phyloP scores from a whole-genome alignment of 2,888 invertebrate species.

The Hipparchia sbordonii region DNA sequence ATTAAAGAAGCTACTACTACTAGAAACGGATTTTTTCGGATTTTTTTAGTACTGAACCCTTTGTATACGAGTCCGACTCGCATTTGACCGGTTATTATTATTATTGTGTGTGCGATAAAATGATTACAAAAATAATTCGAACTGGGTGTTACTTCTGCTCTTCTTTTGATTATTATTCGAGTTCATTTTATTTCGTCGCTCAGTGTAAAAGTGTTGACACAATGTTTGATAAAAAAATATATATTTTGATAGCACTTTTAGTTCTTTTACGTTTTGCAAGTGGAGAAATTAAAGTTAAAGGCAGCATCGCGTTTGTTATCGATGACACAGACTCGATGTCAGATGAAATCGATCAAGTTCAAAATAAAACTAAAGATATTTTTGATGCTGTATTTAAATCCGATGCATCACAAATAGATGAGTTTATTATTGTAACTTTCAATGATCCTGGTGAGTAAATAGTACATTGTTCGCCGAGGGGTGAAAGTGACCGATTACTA shows the following conservation, averaged over 20 bases:
- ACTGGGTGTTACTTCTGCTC: too few relatives aligned
- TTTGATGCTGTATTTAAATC: conserved; percentile 58
- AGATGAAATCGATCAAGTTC: conserved; percentile 58
- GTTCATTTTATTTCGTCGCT: too few relatives aligned
- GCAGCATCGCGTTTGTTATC: conserved; percentile 63
- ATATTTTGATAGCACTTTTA: neutral
- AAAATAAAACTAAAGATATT: conserved; percentile 49
- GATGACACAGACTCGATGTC: conserved; percentile 64
- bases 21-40: too few relatives aligned
- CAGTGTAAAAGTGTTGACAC: neutral
- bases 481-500: too few relatives aligned
- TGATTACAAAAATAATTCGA: neutral
- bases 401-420: conserved; percentile 56
- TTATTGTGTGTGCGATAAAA: neutral
- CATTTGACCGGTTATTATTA: too few relatives aligned
- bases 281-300: conserved; percentile 42
- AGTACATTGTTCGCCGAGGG: too few relatives aligned
- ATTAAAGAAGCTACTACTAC: too few relatives aligned
- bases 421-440: conserved; percentile 65
- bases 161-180: too few relatives aligned
- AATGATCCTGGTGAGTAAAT: conserved; percentile 62
- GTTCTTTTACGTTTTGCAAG: neutral
- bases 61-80: too few relatives aligned
- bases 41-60: too few relatives aligned
- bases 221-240: neutral